Evolutionary conservation across 2,797 vertebrate species (phyloP).

Genomic region (Gastrophryne carolinensis): DNA sequence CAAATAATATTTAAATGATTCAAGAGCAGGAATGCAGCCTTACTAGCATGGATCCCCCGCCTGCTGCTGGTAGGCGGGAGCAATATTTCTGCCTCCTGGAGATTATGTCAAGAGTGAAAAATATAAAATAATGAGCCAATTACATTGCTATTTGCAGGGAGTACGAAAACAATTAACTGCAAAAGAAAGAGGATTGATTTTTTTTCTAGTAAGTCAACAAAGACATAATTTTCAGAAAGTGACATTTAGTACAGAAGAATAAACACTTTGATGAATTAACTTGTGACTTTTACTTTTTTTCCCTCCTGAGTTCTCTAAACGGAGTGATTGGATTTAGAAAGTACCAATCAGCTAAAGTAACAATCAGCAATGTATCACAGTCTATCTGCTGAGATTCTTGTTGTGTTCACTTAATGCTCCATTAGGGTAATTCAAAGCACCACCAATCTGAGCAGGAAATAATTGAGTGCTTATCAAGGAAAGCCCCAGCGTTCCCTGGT

Average conservation of each 20-base stretch:
- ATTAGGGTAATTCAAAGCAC: constrained; percentile 53
- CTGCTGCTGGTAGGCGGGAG: constrained; percentile 4
- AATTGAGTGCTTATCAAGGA: constrained; percentile 53
- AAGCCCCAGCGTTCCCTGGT: constrained; percentile 50
- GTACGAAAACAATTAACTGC: constrained; percentile 26
- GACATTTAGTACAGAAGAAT: constrained; percentile 44
- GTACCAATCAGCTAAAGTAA: constrained; percentile 51
- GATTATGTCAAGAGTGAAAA: constrained; percentile 32
- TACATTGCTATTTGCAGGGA: constrained; percentile 33
- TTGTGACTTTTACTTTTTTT: constrained; percentile 49
- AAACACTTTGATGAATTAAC: constrained; percentile 46
- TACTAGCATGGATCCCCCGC: constrained; percentile 17
- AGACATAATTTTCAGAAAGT: constrained; percentile 43
- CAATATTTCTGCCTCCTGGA: constrained; percentile 15
- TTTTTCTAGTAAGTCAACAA: constrained; percentile 43
- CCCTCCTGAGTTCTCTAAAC: constrained; percentile 46
- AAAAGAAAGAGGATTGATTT: constrained; percentile 38
- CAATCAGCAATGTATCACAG: constrained; percentile 51
- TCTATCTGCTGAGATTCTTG: constrained; percentile 49
- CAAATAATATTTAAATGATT: constrained; percentile 27
- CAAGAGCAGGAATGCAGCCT: background rate
- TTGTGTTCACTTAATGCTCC: constrained; percentile 54
- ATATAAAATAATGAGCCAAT: constrained; percentile 37
- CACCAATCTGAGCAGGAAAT: constrained; percentile 54
- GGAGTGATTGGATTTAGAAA: constrained; percentile 51